Evolutionary conservation across 2,888 invertebrate species (phyloP).

Genomic region (Pilophorus perplexus): DNA sequence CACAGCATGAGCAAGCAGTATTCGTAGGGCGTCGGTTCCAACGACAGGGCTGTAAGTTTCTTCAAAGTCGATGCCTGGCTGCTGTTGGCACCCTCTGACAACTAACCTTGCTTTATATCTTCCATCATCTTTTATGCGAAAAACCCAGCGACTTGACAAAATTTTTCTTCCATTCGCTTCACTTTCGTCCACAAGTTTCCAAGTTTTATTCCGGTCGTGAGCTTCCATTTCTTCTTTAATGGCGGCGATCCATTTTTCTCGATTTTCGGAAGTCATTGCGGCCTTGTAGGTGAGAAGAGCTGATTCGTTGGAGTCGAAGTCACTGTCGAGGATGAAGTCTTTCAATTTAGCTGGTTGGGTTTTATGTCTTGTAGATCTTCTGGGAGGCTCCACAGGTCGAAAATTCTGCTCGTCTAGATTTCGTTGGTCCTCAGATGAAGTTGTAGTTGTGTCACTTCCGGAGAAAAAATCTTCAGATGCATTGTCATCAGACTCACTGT

Average conservation of each 20-base stretch:
- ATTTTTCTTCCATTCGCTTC: neutral
- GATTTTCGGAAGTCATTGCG: neutral
- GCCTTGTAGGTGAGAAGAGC: neutral
- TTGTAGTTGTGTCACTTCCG: too few relatives aligned
- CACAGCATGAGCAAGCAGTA: neutral
- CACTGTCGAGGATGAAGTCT: too few relatives aligned
- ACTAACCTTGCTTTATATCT: slow-evolving; percentile 11
- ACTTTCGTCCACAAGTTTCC: neutral
- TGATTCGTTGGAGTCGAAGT: too few relatives aligned
- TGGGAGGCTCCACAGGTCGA: too few relatives aligned
- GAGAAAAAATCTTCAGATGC: neutral
- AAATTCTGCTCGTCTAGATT: too few relatives aligned
- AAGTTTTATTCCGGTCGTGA: neutral
- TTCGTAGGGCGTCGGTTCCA: neutral
- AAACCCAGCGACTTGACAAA: slow-evolving; percentile 4
- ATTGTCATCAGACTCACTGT: neutral
- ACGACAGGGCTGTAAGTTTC: slow-evolving; percentile 20
- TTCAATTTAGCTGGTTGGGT: too few relatives aligned
- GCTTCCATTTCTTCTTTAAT: slow-evolving; percentile 12
- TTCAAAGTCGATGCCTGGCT: slow-evolving; percentile 1
- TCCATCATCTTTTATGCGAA: slow-evolving; percentile 22
- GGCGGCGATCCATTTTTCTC: neutral
- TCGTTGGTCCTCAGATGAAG: too few relatives aligned
- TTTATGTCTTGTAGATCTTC: neutral
- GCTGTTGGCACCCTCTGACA: slow-evolving; percentile 18